Evolutionary conservation across 2,113 vertebrate genomes (phyloP), one percentile per base, ranked within the genome.

Genomic region (Rafetus swinhoei): DNA sequence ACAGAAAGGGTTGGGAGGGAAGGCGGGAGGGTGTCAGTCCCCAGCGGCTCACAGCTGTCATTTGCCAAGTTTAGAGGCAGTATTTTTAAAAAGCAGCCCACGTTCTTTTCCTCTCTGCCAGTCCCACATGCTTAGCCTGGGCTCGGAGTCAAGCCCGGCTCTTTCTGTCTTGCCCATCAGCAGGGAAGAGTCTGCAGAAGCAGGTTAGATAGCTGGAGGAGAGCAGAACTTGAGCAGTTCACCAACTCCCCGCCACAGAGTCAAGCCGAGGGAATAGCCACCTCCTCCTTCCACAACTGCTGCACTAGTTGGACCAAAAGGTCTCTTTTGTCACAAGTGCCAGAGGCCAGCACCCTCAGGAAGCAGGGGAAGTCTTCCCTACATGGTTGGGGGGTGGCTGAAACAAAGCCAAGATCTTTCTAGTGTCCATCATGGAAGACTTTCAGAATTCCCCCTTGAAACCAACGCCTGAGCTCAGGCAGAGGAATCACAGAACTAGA

Each of bases 381-480:
- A 50, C 10, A 50, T 3, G 9, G n/a, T 3, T n/a, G 7, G 18
- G 18, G 18, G 32, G 2, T 21, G 4, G 65, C 16, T 1, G 32
- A 72, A 35, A 72, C n/a, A 10, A 72, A 72, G n/a, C 65, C 65
- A 35, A 35, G n/a, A 21, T 72, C 65, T n/a, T n/a, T 21, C 72
- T 45, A 8, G 10, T 27, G 45, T 22, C 5, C 74, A 77, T 24
- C 74, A 45, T 13, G 22, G 39, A 50, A 77, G 24, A 13, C 6
- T 39, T 77, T 77, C 39, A 27, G 24, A 50, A 77, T 50, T 50
- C 12, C 74, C 74, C 74, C 25, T 39, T 14, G 13, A 45, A 50
- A 50, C 22, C 74, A 50, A 6, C 4, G 9, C 65, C 65, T 72
- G 65, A 72, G 65, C n/a, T 35, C 22, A 77, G 19, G 72, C 19